Evolutionary conservation across 2,888 invertebrate species (phyloP), one percentile per base, ranked within the genome.

Genomic region (Stenchaetothrips biformis): DNA sequence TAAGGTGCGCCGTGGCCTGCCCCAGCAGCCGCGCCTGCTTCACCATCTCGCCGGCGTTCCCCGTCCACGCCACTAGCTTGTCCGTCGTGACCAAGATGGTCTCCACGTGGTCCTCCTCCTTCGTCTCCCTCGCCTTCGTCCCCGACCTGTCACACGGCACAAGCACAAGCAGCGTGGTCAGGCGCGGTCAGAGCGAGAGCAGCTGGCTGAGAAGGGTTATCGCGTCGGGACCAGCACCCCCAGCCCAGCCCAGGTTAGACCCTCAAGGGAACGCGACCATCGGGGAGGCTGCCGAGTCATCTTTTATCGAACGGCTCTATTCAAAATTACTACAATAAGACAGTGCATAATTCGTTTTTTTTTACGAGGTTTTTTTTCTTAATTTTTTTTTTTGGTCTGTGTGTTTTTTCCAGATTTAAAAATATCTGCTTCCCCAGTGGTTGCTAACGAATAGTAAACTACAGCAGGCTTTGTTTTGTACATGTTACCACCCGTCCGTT

Each of bases 1-100:
- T 98, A 81, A 99, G 90, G 83, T 95, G 93, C 0, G 98, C 96
- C 0, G 98, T 98, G 37, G 98, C 98, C 88, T 96, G 95, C 0
- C 98, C 98, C 81, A 98, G 89, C 49, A 95, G 91, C 79, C 96
- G 89, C 0, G 98, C 98, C 85, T 98, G 97, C 0, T 93, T 91
- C 78, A 99, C 94, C 98, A 98, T 98, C 87, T 98, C 97, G 9
- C 93, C 92, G 0, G 97, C 92, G 87, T 97, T 95, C 0, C 94
- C 94, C n/a, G 91, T 89, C 18, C 95, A 94, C 6, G 94, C 93
- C 81, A 95, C 93, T 79, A 99, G 89, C 79, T 94, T 92, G 86
- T 98, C 97, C 7, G 97, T 95, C 11, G 97, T 95, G 3, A 93
- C 90, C 85, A 98, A 90, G 83, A 99, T 97, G 67, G 92, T 93